phyloP scores from a whole-genome alignment of 2,113 vertebrate genomes.

The Hippocampus abdominalis region DNA sequence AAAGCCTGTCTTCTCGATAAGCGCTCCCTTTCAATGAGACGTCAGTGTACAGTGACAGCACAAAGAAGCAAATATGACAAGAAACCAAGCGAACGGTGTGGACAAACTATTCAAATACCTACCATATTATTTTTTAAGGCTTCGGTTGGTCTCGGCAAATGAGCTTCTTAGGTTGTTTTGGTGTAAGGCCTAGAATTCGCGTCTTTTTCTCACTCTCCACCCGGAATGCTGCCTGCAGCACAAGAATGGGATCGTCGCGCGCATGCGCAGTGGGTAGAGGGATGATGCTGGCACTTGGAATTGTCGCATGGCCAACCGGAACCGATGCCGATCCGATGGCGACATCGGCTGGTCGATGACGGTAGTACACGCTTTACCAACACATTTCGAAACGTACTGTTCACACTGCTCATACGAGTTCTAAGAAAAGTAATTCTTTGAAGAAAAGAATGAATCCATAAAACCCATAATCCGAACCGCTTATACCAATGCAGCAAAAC shows the following conservation, averaged over 20 bases:
- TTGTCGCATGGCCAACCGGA: constrained; percentile 58
- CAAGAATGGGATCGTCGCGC: constrained; percentile 65
- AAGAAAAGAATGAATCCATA: too few species aligned
- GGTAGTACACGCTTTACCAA: neutral
- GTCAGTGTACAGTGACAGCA: constrained; percentile 34
- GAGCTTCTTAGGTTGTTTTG: neutral
- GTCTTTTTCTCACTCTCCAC: constrained; percentile 48
- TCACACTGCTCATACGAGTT: neutral
- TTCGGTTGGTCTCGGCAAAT: neutral
- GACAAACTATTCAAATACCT: constrained; percentile 13
- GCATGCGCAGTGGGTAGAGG: constrained; percentile 48
- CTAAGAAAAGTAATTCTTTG: too few species aligned
- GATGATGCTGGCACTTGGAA: constrained; percentile 68
- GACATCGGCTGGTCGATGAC: constrained; percentile 50
- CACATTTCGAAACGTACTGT: neutral
- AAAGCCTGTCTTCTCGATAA: constrained; percentile 49
- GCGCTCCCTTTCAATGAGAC: constrained; percentile 52
- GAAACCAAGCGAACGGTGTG: neutral
- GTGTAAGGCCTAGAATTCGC: constrained; percentile 32
- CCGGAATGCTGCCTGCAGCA: constrained; percentile 68
- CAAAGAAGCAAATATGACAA: constrained; percentile 17
- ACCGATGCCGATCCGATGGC: constrained; percentile 4
- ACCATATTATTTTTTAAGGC: constrained; percentile 41
- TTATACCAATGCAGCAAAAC: neutral
- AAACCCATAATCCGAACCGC: too few species aligned